Percentiles rank a stretch among this genome's conserved stretches.
Conservation (phyloP, 2,797 vertebrate species). For the Rhincodon typus region DNA sequence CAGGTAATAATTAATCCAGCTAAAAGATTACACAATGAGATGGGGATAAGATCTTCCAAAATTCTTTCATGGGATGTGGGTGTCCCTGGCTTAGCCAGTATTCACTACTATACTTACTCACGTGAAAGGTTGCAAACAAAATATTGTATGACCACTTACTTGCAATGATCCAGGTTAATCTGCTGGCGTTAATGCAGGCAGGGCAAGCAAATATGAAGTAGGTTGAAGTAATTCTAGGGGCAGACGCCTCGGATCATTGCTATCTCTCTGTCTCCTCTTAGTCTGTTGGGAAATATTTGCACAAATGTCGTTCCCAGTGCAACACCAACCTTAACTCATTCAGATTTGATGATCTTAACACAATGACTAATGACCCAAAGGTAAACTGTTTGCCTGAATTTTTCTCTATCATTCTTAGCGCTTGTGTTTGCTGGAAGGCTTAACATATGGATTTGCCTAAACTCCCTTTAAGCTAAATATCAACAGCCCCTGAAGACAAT, state of each 20-base stretch:
- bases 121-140: not conserved
- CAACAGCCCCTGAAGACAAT: not conserved
- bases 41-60: not conserved
- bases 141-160: not conserved
- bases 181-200: not conserved
- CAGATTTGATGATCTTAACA: slow-evolving; percentile 29
- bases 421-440: not conserved
- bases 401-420: slow-evolving; percentile 10
- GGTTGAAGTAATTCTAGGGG: not conserved
- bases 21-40: not conserved
- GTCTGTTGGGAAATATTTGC: not conserved
- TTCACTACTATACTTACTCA: no score
- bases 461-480: slow-evolving; percentile 8
- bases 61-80: no score
- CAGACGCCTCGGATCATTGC: slow-evolving; percentile 1
- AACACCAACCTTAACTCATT: not conserved
- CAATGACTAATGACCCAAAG: not conserved
- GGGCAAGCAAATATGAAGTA: not conserved
- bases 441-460: slow-evolving; percentile 24
- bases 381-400: slow-evolving; percentile 2
- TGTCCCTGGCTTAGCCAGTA: no score
- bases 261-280: slow-evolving; percentile 31
- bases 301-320: slow-evolving; percentile 1
- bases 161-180: slow-evolving; percentile 15
- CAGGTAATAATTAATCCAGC: not conserved